A percentile compares a stretch with the other conserved stretches of the same genome.
These are phyloP conservation scores for Cephalopterus ornatus DNA, from an alignment of 2,113 vertebrate genomes.

Conservation along the genomic window DNA sequence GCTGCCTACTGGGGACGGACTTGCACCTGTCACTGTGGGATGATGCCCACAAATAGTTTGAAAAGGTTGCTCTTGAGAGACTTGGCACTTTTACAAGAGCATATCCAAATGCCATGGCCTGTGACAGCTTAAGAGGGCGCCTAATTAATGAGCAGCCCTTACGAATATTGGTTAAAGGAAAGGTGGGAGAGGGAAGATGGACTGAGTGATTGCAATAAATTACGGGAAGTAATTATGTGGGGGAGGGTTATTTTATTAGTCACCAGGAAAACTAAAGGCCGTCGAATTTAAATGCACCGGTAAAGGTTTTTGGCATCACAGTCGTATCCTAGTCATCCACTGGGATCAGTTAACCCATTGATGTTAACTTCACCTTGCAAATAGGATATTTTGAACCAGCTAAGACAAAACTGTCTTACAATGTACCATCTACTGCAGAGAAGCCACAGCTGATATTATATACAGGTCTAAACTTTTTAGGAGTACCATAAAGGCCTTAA, in stretches of 20 bases:
- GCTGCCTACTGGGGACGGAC: slow-evolving; percentile 3
- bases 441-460: not conserved
- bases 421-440: not conserved
- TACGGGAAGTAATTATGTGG: slow-evolving; percentile 37
- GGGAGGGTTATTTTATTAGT: not conserved
- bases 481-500: not conserved
- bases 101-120: not conserved
- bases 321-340: not conserved
- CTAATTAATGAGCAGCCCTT: slow-evolving; percentile 41
- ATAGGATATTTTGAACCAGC: not conserved
- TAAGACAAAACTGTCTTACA: not conserved
- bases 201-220: not conserved
- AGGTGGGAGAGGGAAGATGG: not conserved
- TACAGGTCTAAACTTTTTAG: not conserved
- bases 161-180: slow-evolving; percentile 36
- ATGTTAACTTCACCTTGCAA: not conserved
- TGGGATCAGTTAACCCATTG: not conserved
- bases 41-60: slow-evolving; percentile 58
- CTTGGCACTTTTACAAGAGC: slow-evolving; percentile 34
- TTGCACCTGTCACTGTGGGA: slow-evolving; percentile 63
- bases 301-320: not conserved
- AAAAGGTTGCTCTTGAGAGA: slow-evolving; percentile 28
- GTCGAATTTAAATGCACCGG: not conserved
- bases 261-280: not conserved
- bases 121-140: slow-evolving; percentile 49